Conservation (phyloP, 2,797 vertebrate species). For the Cyclura pinguis region DNA sequence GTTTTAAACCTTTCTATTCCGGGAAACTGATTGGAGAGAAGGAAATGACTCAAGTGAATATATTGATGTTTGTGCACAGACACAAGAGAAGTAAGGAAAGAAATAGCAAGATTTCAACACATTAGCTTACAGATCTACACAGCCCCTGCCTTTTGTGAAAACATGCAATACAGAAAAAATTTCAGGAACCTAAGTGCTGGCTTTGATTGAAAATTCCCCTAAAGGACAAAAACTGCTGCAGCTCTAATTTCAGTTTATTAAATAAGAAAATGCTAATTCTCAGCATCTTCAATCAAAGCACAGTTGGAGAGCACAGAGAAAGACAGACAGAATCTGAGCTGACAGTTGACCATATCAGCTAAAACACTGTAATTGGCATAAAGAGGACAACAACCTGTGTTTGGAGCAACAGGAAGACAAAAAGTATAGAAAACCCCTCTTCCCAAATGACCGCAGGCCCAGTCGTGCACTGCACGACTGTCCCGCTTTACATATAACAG, state of each 20-base stretch:
- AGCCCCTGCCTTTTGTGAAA: no score
- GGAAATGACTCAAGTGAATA: background rate
- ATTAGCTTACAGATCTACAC: background rate
- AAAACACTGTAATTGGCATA: background rate
- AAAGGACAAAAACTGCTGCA: background rate
- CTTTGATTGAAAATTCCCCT: background rate
- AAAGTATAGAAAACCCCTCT: background rate
- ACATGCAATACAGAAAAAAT: background rate
- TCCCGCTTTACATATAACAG: background rate
- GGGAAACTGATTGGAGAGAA: background rate
- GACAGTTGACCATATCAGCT: background rate
- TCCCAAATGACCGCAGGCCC: background rate
- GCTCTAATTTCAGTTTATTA: background rate
- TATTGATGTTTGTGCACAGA: background rate
- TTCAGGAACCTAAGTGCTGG: background rate
- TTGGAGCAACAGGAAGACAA: background rate
- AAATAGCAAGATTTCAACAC: background rate
- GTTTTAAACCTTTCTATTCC: background rate
- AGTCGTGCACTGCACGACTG: accelerated
- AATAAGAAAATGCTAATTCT: background rate
- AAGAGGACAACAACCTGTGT: background rate
- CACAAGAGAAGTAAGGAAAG: background rate
- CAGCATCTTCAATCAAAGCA: background rate
- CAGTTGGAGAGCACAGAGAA: background rate
- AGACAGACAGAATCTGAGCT: background rate